Percentiles rank a stretch among this genome's conserved stretches.
Conservation (phyloP, 2,888 invertebrate species). For the Mesorhabditis sp. region DNA sequence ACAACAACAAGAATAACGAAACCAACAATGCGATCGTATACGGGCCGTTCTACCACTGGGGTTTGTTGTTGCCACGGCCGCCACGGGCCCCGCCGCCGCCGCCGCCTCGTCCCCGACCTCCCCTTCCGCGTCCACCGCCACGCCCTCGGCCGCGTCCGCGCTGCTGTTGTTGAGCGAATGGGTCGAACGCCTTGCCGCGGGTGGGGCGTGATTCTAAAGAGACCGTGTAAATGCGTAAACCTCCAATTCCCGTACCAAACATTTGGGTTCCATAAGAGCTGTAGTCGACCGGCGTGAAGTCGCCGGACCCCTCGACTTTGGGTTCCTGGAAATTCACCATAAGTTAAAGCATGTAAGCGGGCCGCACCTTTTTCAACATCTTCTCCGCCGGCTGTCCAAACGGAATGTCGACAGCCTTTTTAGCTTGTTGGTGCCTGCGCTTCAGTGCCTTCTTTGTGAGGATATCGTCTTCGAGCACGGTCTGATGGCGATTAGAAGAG, state of each 20-base stretch:
- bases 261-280: background rate
- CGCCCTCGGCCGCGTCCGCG: background rate
- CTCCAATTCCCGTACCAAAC: background rate
- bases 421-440: constrained; percentile 21
- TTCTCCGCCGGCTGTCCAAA: too few species aligned
- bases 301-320: background rate
- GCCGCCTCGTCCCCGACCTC: background rate
- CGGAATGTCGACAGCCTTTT: background rate
- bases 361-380: too few species aligned
- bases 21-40: too few species aligned
- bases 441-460: constrained; percentile 38
- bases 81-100: background rate
- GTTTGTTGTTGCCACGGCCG: too few species aligned
- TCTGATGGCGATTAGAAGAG: constrained; percentile 11
- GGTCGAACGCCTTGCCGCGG: too few species aligned
- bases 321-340: too few species aligned
- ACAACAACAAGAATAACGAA: too few species aligned
- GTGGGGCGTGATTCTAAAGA: too few species aligned
- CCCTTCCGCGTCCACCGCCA: background rate
- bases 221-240: background rate
- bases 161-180: too few species aligned
- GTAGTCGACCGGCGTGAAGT: constrained; percentile 5
- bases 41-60: too few species aligned
- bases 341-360: too few species aligned
- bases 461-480: constrained; percentile 19